Conservation (phyloP, 2,797 vertebrate species). For the Trachurus trachurus region DNA sequence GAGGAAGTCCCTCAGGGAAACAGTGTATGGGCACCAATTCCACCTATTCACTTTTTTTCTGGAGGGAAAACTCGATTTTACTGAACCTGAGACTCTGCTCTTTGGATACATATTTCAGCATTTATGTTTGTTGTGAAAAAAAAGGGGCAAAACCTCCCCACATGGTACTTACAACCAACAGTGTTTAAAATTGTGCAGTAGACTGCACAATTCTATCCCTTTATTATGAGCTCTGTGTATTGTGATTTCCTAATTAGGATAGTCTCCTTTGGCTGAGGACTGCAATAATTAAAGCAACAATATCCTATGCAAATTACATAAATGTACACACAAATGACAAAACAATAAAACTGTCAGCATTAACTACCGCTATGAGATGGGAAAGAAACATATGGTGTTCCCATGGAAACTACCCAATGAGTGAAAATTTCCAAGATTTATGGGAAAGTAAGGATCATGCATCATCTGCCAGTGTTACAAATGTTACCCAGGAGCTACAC, state of each 20-base stretch:
- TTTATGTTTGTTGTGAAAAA: too few relatives aligned
- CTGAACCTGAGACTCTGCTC: conserved; percentile 5
- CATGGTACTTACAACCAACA: neutral
- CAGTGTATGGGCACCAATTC: conserved; percentile 22
- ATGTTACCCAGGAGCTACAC: neutral
- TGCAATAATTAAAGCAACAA: conserved; percentile 7
- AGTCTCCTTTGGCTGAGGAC: neutral
- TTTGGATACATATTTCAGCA: neutral
- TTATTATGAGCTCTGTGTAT: neutral
- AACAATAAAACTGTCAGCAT: conserved; percentile 3
- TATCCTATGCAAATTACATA: neutral
- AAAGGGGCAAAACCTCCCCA: neutral
- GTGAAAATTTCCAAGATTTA: neutral
- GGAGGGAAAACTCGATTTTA: conserved; percentile 6
- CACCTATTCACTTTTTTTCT: conserved; percentile 32
- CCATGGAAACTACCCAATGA: conserved; percentile 22
- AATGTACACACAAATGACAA: too few relatives aligned
- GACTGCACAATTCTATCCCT: neutral
- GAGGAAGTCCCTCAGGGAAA: conserved; percentile 56
- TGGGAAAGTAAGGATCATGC: conserved; percentile 8
- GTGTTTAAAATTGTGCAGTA: neutral
- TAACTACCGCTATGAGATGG: neutral
- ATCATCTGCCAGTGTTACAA: conserved; percentile 12
- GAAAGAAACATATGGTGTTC: neutral
- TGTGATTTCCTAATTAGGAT: neutral